A percentile compares a stretch with the other conserved stretches of the same genome.
These are phyloP conservation scores for Caenorhabditis latens DNA, from an alignment of 1,140 invertebrate species.

Conservation along the genomic window DNA sequence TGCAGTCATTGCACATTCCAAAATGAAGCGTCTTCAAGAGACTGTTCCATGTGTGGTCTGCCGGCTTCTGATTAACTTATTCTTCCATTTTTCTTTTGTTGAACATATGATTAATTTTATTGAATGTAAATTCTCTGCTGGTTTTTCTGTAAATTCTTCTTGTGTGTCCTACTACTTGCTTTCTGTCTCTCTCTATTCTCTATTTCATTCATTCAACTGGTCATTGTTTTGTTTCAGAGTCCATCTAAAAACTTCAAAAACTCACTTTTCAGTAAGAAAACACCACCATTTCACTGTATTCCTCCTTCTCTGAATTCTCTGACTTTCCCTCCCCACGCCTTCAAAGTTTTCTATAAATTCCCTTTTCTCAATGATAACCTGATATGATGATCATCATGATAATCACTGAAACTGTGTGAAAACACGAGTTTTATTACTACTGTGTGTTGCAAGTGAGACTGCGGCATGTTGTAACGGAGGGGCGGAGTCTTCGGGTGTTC, in stretches of 20 bases:
- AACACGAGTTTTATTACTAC: not conserved
- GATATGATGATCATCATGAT: not conserved
- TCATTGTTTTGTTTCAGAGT: too few species aligned
- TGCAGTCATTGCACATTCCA: slow-evolving; percentile 75
- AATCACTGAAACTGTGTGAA: slow-evolving; percentile 26
- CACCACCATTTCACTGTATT: too few species aligned
- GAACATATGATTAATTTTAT: not conserved
- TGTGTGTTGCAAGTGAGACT: not conserved
- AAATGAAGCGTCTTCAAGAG: slow-evolving; percentile 67
- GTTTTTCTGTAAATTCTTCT: too few species aligned
- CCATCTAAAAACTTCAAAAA: too few species aligned
- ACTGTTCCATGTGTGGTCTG: slow-evolving; percentile 73
- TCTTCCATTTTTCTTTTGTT: not conserved
- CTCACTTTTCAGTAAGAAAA: too few species aligned
- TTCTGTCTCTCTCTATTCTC: too few species aligned
- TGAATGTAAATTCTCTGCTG: not conserved
- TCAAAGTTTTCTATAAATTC: not conserved
- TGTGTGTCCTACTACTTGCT: too few species aligned
- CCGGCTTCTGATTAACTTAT: slow-evolving; percentile 54
- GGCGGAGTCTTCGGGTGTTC: not conserved
- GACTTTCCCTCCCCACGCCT: too few species aligned
- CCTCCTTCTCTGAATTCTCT: not conserved
- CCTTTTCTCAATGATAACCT: not conserved
- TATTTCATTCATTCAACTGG: too few species aligned
- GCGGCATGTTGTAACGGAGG: not conserved